phyloP scores from a whole-genome alignment of 2,113 vertebrate genomes.

The Micromys minutus region DNA sequence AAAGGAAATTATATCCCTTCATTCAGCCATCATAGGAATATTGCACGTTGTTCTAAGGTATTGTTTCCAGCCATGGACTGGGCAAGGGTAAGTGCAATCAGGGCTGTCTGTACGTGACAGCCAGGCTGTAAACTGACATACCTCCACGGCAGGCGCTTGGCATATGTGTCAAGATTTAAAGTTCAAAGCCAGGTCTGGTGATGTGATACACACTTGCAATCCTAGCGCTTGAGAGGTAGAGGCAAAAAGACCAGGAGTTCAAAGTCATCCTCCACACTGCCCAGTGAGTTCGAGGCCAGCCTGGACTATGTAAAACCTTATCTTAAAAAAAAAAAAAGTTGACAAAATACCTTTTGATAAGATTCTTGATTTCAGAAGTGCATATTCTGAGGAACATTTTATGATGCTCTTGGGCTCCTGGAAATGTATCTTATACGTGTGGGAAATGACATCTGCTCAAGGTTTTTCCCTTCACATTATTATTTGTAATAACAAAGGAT shows the following conservation, averaged over 20 bases:
- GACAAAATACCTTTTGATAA: background rate
- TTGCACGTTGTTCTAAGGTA: background rate
- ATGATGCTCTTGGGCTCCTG: background rate
- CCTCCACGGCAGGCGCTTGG: background rate
- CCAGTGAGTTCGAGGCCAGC: background rate
- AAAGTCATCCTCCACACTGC: background rate
- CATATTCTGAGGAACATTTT: background rate
- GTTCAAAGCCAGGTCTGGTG: background rate
- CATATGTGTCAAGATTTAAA: background rate
- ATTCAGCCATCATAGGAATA: background rate
- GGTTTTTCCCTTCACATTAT: background rate
- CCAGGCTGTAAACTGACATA: background rate
- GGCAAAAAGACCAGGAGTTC: background rate
- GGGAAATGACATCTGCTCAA: background rate
- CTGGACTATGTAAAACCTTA: background rate
- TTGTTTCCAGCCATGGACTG: background rate
- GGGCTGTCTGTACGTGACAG: background rate
- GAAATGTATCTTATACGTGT: background rate
- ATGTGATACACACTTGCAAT: background rate
- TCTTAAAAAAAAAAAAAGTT: background rate
- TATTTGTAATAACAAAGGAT: constrained; percentile 43
- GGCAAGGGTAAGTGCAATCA: background rate
- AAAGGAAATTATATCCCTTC: background rate
- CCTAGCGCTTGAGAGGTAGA: background rate
- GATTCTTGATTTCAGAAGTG: background rate